Evolutionary conservation across 1,140 invertebrate genomes (phyloP).

Genomic region (Heliconius melpomene): DNA sequence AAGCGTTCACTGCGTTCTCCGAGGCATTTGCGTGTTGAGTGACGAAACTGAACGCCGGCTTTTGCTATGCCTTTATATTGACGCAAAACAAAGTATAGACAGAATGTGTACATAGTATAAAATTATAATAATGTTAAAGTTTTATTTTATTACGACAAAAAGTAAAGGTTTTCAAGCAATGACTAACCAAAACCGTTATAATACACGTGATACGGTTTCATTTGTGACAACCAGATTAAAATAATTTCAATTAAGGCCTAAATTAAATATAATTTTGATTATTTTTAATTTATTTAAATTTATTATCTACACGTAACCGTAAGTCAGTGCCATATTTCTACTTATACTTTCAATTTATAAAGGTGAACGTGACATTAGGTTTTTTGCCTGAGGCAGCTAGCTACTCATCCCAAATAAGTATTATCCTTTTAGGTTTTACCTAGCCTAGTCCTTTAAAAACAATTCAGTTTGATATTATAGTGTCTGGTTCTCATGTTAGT

Average conservation of each 20-base stretch:
- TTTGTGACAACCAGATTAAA: neutral
- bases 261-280: neutral
- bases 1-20: too few species aligned
- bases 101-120: too few species aligned
- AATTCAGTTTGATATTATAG: neutral
- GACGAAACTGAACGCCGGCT: too few species aligned
- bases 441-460: neutral
- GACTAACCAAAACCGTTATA: neutral
- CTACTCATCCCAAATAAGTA: conserved; percentile 12
- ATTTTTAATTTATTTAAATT: neutral
- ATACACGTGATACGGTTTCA: neutral
- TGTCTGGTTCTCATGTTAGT: neutral
- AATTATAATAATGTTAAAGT: too few species aligned
- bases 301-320: neutral
- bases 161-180: neutral
- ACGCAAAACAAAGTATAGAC: too few species aligned
- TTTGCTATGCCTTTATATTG: too few species aligned
- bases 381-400: conserved; percentile 28
- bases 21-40: too few species aligned
- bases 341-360: conserved; percentile 26
- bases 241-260: neutral
- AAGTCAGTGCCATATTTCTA: neutral
- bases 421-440: conserved; percentile 18
- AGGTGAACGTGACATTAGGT: conserved; percentile 36
- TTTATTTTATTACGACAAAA: neutral